Base-by-base conservation (phyloP, 2,797 vertebrate genomes). In the Florisuga fusca region DNA sequence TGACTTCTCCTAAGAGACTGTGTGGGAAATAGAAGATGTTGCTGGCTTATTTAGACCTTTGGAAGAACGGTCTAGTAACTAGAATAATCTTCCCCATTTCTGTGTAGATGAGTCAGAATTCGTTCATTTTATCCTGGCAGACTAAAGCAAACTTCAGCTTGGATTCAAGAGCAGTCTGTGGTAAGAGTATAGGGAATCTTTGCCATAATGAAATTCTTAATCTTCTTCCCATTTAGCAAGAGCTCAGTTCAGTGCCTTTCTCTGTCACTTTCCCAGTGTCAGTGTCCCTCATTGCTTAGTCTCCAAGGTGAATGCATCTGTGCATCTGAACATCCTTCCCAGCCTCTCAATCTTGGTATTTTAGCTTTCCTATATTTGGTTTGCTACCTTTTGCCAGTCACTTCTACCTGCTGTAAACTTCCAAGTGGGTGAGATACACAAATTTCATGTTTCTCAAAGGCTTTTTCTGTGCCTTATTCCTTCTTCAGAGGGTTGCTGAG, bases 1-100 rank as follows among this genome's bases (percentile, higher is more conserved):
- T 94, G 77, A 73, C 63, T 87, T 97, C 94, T 97, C 77, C 73
- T 81, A 59, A 68, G 82, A 95, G 72, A 55, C n/a, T 51, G 13
- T 57, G 62, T 76, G 68, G 51, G 64, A 97, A 96, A 74, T 86
- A 43, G 63, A 95, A 93, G 77, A 27, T 90, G 59, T 91, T 7
- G 4, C 13, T 77, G 48, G 46, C 62, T 27, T 92, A 33, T 90
- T 77, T 89, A 74, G 84, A 67, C 72, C 80, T 76, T 89, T 75
- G 86, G 27, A 94, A 93, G 58, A 92, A 68, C 54, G 33, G 16
- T 36, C 50, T 76, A 48, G 71, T 96, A 92, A 96, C 68, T 67
- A 84, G 29, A 84, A 72, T 69, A 7, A 64, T 90, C 78, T 74
- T 63, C 61, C 25, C 61, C 13, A 5, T 69, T 94, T 76, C 91